Percentiles rank a stretch among this genome's conserved stretches.
Evolutionary conservation across 2,888 invertebrate species (phyloP).

Genomic region (Conops quadrifasciatus): DNA sequence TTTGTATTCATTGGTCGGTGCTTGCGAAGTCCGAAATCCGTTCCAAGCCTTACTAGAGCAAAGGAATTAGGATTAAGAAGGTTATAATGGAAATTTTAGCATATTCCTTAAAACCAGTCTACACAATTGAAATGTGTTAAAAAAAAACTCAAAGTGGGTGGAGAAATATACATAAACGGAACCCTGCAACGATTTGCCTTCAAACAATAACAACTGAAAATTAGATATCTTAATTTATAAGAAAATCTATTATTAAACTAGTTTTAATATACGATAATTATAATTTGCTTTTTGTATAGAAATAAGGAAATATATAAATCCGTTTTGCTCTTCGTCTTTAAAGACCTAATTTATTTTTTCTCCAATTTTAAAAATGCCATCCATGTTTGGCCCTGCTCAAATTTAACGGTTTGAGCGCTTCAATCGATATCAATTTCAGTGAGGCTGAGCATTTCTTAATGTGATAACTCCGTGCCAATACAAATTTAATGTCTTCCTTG

Average conservation of each 20-base stretch:
- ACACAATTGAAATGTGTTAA: neutral
- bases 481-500: constrained; percentile 20
- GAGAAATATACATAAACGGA: constrained; percentile 56
- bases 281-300: neutral
- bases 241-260: too few relatives aligned
- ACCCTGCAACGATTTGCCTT: too few relatives aligned
- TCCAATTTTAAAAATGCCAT: neutral
- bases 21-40: constrained; percentile 23
- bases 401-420: too few relatives aligned
- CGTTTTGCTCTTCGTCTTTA: neutral
- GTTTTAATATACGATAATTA: neutral
- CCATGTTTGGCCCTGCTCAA: too few relatives aligned
- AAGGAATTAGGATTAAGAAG: constrained; percentile 28
- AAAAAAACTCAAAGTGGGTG: constrained; percentile 61
- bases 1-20: constrained; percentile 51
- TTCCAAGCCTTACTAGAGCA: constrained; percentile 10
- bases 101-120: neutral
- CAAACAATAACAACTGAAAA: neutral
- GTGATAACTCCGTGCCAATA: constrained; percentile 2
- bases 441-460: too few relatives aligned
- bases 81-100: constrained; percentile 31
- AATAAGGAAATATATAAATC: neutral
- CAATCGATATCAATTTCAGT: too few relatives aligned
- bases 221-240: too few relatives aligned
- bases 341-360: constrained; percentile 4